Evolutionary conservation across 1,140 invertebrate species (phyloP).

Genomic region (Potamilus streckersoni): DNA sequence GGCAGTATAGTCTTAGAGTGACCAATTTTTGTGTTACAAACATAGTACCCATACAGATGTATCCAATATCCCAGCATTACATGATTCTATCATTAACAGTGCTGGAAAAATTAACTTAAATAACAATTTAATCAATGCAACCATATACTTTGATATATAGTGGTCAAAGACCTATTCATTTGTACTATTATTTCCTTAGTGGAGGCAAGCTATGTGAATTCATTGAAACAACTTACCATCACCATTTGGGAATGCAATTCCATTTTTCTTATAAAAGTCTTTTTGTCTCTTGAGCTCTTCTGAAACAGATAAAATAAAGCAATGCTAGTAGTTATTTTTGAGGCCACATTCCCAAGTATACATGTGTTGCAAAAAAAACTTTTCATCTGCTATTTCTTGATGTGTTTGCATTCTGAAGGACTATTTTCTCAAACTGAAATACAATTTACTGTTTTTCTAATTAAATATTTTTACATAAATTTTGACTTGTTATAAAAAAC

Average conservation of each 20-base stretch:
- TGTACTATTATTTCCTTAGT: not conserved
- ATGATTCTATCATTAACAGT: too few relatives aligned
- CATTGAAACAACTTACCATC: constrained; percentile 17
- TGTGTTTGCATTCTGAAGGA: not conserved
- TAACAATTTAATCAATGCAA: too few relatives aligned
- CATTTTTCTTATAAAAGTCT: constrained; percentile 61
- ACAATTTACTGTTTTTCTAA: too few relatives aligned
- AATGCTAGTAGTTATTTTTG: not conserved
- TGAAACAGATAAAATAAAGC: constrained; percentile 33
- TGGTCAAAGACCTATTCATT: not conserved
- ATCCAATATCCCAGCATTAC: too few relatives aligned
- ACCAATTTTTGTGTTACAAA: too few relatives aligned
- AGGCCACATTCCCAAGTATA: not conserved
- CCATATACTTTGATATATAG: too few relatives aligned
- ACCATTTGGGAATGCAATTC: constrained; percentile 47
- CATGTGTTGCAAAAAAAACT: not conserved
- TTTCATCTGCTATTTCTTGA: not conserved
- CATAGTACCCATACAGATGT: too few relatives aligned
- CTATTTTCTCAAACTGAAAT: too few relatives aligned
- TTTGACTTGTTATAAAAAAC: too few relatives aligned
- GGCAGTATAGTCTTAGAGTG: too few relatives aligned
- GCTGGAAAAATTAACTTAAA: too few relatives aligned
- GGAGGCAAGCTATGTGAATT: not conserved
- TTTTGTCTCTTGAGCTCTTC: constrained; percentile 59
- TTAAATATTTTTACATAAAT: too few relatives aligned